Evolutionary conservation across 2,888 invertebrate species (phyloP).

Genomic region (Phyllotreta striolata): DNA sequence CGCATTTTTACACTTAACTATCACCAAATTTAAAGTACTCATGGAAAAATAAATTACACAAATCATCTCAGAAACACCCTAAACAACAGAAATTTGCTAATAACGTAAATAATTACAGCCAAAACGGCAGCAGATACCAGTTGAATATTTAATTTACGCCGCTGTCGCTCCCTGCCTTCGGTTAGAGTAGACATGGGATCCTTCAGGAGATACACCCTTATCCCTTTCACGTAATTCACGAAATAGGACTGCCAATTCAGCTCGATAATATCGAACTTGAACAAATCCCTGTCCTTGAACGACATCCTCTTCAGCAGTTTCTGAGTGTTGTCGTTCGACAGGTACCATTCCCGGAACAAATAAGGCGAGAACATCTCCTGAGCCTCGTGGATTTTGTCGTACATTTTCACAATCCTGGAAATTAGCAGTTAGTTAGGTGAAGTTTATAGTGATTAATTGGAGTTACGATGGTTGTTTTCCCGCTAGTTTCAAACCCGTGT

Average conservation of each 20-base stretch:
- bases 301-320: constrained; percentile 68
- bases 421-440: neutral
- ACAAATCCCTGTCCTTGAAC: constrained; percentile 65
- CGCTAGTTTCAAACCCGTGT: constrained; percentile 62
- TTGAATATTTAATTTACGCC: constrained; percentile 53
- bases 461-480: constrained; percentile 69
- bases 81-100: constrained; percentile 35
- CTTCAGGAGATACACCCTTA: constrained; percentile 79
- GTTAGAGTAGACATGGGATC: constrained; percentile 79
- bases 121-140: constrained; percentile 41
- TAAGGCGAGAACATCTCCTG: constrained; percentile 70
- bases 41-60: neutral
- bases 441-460: neutral
- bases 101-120: constrained; percentile 31
- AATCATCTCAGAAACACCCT: constrained; percentile 32
- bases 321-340: constrained; percentile 69
- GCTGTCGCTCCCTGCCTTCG: constrained; percentile 68
- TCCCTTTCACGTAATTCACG: constrained; percentile 73
- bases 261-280: constrained; percentile 73
- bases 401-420: constrained; percentile 76
- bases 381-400: constrained; percentile 74
- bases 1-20: neutral
- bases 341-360: constrained; percentile 81
- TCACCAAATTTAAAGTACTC: constrained; percentile 3
- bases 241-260: constrained; percentile 81